Conservation (phyloP, 2,113 vertebrate genomes). For the Sapayoa aenigma region DNA sequence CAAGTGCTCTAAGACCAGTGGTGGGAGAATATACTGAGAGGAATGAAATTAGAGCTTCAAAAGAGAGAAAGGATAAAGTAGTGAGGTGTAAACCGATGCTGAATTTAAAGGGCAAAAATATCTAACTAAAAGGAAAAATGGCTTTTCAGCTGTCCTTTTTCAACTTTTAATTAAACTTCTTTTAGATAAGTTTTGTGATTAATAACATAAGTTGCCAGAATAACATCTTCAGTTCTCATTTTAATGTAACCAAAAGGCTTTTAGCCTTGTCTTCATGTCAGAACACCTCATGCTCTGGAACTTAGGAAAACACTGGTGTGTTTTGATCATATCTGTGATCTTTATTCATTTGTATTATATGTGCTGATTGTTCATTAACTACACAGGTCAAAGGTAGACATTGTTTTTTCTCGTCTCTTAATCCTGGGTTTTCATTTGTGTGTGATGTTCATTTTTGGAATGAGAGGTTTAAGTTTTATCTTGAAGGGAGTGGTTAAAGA, state of each 20-base stretch:
- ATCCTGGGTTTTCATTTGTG: background rate
- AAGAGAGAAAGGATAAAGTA: background rate
- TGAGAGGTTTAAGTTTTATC: background rate
- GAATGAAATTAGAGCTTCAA: background rate
- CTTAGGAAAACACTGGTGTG: background rate
- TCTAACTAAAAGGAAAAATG: background rate
- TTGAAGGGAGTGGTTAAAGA: background rate
- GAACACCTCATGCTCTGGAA: background rate
- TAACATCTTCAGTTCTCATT: background rate
- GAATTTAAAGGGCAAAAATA: background rate
- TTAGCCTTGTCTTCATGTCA: background rate
- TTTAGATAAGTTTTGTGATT: background rate
- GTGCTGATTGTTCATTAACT: background rate
- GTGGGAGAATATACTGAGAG: background rate
- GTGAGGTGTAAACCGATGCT: background rate
- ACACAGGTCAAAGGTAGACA: background rate
- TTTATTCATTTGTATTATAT: background rate
- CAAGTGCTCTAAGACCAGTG: background rate
- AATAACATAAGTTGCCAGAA: background rate
- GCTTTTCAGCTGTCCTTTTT: background rate
- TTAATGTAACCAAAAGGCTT: background rate
- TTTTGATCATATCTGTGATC: background rate
- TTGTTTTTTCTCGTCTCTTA: background rate
- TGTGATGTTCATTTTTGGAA: background rate
- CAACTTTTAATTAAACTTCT: background rate